These are phyloP conservation scores for Synanthedon formicaeformis DNA, from an alignment of 2,888 invertebrate species.

Conservation along the genomic window DNA sequence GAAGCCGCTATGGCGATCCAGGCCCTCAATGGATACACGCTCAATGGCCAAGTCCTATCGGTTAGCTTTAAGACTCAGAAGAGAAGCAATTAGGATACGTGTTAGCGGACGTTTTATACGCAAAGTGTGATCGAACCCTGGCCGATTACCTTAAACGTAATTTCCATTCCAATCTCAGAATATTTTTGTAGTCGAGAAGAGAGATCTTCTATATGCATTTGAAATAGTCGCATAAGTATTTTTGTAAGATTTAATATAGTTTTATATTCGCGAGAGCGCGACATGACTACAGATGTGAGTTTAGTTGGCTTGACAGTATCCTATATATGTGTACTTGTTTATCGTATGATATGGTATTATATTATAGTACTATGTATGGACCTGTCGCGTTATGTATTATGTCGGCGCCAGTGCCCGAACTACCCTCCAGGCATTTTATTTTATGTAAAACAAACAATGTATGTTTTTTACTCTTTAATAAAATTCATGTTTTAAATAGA, in stretches of 20 bases:
- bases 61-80: slow-evolving; percentile 72
- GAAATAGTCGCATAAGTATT: slow-evolving; percentile 68
- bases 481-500: slow-evolving; percentile 69
- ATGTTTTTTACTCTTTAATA: slow-evolving; percentile 69
- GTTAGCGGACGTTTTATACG: slow-evolving; percentile 53
- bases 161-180: slow-evolving; percentile 70
- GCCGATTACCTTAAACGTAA: slow-evolving; percentile 53
- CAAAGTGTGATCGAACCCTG: slow-evolving; percentile 54
- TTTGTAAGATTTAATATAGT: slow-evolving; percentile 69
- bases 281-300: slow-evolving; percentile 63
- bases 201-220: slow-evolving; percentile 68
- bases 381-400: slow-evolving; percentile 55
- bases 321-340: slow-evolving; percentile 59
- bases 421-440: slow-evolving; percentile 67
- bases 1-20: slow-evolving; percentile 68
- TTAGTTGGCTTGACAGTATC: slow-evolving; percentile 66
- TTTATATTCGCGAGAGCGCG: slow-evolving; percentile 65
- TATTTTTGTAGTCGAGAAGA: slow-evolving; percentile 69
- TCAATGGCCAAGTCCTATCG: slow-evolving; percentile 68
- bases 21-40: slow-evolving; percentile 66
- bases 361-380: slow-evolving; percentile 64
- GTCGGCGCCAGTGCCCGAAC: slow-evolving; percentile 28
- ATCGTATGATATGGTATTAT: slow-evolving; percentile 66
- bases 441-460: slow-evolving; percentile 67
- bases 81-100: slow-evolving; percentile 50